Conservation (phyloP, 2,113 vertebrate genomes). For the Girardinichthys multiradiatus region DNA sequence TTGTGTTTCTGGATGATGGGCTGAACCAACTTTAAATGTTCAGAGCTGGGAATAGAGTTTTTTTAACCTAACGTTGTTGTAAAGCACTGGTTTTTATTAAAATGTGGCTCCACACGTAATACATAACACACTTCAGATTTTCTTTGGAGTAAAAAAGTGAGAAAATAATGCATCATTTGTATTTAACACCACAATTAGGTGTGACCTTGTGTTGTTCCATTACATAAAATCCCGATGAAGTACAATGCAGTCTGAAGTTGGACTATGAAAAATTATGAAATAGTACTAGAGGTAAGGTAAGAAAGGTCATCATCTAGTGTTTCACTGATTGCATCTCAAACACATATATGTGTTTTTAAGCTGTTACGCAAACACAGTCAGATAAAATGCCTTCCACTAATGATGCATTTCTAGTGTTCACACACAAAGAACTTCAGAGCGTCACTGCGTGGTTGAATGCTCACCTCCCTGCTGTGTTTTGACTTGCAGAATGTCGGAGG, state of each 20-base stretch:
- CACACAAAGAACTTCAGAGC: slow-evolving; percentile 21
- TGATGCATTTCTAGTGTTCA: not conserved
- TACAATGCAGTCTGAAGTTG: not conserved
- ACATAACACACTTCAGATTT: no score
- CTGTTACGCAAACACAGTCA: not conserved
- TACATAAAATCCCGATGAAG: not conserved
- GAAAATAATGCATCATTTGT: no score
- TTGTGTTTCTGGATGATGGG: no score
- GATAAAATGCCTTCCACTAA: not conserved
- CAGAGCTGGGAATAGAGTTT: no score
- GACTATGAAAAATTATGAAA: not conserved
- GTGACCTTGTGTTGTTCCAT: not conserved
- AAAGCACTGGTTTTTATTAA: no score
- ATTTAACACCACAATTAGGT: no score
- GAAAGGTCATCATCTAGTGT: not conserved
- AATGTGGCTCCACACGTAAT: no score
- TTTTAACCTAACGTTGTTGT: no score
- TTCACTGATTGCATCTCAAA: not conserved
- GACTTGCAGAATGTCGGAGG: slow-evolving; percentile 92
- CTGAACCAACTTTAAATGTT: no score
- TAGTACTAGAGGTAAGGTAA: not conserved
- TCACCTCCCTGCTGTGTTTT: slow-evolving; percentile 95
- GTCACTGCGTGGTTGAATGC: slow-evolving; percentile 41
- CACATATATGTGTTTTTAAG: not conserved
- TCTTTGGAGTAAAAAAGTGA: no score